Conservation (phyloP, 2,888 invertebrate species). For the Eudemis profundana region DNA sequence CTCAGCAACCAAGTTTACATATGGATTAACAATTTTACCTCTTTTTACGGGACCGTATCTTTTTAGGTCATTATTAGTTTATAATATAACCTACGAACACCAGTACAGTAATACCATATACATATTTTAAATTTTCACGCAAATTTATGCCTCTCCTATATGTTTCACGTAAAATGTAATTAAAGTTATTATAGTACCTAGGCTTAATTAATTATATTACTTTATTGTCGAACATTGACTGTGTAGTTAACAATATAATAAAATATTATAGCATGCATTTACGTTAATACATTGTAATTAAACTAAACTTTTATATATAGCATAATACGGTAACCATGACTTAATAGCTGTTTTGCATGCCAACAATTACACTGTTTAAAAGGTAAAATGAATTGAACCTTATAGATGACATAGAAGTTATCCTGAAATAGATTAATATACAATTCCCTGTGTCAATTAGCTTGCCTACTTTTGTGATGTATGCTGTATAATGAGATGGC, state of each 20-base stretch:
- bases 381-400: no score
- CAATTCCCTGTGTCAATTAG: no score
- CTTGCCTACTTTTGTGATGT: conserved; percentile 14
- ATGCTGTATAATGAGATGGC: conserved; percentile 61
- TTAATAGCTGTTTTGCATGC: no score
- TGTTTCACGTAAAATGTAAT: conserved; percentile 8
- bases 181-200: conserved; percentile 11
- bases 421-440: no score
- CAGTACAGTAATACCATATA: no score
- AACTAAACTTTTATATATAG: not conserved
- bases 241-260: conserved; percentile 5
- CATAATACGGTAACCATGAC: not conserved
- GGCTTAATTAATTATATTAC: conserved; percentile 1
- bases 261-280: conserved; percentile 1
- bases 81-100: not conserved
- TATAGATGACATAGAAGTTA: no score
- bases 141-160: not conserved
- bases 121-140: not conserved
- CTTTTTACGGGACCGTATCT: conserved; percentile 28
- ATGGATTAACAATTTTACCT: conserved; percentile 47
- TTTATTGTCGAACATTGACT: not conserved
- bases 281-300: not conserved
- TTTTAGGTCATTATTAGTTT: conserved; percentile 23
- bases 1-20: conserved; percentile 53
- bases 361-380: no score